A percentile compares a stretch with the other conserved stretches of the same genome.
Evolutionary conservation across 2,797 vertebrate genomes (phyloP).

Genomic region (Limosa lapponica): DNA sequence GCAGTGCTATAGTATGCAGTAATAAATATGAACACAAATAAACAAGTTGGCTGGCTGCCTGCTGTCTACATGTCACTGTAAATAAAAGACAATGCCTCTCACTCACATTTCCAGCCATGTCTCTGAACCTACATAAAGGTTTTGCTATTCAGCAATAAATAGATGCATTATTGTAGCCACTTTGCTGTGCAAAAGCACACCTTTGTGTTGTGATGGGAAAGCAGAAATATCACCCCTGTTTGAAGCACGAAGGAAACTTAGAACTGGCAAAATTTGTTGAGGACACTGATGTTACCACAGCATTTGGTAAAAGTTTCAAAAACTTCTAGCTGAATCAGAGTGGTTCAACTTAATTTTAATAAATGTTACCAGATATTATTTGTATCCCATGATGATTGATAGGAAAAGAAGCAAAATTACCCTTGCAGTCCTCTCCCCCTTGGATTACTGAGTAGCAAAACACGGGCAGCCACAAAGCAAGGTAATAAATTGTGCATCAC

Average conservation of each 20-base stretch:
- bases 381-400: neutral
- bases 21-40: neutral
- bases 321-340: neutral
- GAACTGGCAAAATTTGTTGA: neutral
- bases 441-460: neutral
- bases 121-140: neutral
- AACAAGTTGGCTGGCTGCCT: neutral
- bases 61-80: neutral
- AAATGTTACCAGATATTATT: neutral
- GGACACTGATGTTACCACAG: neutral
- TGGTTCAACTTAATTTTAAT: neutral
- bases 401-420: neutral
- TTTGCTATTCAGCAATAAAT: neutral
- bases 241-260: neutral
- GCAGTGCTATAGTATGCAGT: neutral
- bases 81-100: neutral
- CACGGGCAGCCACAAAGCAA: neutral
- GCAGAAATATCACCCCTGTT: neutral
- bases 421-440: neutral
- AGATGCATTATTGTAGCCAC: neutral
- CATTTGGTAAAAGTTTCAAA: neutral
- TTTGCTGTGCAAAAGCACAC: rapidly evolving
- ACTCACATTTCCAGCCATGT: neutral
- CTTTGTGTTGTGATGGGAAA: neutral
- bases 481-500: neutral